A percentile compares a stretch with the other conserved stretches of the same genome.
These are phyloP conservation scores for Cardiocondyla obscurior DNA, from an alignment of 1,140 invertebrate species.

Conservation along the genomic window DNA sequence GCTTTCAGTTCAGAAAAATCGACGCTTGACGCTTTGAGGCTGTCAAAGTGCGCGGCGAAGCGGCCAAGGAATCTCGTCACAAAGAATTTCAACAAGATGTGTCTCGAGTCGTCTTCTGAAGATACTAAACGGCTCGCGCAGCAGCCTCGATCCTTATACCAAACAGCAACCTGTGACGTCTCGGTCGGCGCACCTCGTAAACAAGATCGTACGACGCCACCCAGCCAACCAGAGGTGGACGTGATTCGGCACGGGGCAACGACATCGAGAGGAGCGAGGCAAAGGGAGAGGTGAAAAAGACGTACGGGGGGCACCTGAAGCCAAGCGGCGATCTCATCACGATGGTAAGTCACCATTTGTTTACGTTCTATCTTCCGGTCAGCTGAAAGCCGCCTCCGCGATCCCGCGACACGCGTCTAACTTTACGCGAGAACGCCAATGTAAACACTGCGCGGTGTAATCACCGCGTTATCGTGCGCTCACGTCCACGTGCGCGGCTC, in stretches of 20 bases:
- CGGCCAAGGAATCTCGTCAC: too few relatives aligned
- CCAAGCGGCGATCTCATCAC: not conserved
- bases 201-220: constrained; percentile 51
- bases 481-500: too few relatives aligned
- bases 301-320: not conserved
- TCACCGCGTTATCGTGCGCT: too few relatives aligned
- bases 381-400: not conserved
- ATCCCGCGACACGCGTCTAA: not conserved
- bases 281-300: not conserved
- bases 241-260: not conserved
- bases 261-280: too few relatives aligned
- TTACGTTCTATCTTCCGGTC: too few relatives aligned
- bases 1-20: too few relatives aligned
- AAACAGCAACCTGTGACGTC: constrained; percentile 8
- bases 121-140: constrained; percentile 24
- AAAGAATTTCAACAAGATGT: too few relatives aligned
- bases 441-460: too few relatives aligned
- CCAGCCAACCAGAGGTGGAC: constrained; percentile 4
- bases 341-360: constrained; percentile 10
- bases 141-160: constrained; percentile 50
- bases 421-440: not conserved
- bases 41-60: too few relatives aligned
- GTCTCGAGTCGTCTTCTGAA: not conserved
- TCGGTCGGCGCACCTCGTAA: not conserved
- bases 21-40: too few relatives aligned